Percentiles rank a stretch among this genome's conserved stretches.
phyloP scores from a whole-genome alignment of 2,113 vertebrate species.

The Lophochroa leadbeateri region DNA sequence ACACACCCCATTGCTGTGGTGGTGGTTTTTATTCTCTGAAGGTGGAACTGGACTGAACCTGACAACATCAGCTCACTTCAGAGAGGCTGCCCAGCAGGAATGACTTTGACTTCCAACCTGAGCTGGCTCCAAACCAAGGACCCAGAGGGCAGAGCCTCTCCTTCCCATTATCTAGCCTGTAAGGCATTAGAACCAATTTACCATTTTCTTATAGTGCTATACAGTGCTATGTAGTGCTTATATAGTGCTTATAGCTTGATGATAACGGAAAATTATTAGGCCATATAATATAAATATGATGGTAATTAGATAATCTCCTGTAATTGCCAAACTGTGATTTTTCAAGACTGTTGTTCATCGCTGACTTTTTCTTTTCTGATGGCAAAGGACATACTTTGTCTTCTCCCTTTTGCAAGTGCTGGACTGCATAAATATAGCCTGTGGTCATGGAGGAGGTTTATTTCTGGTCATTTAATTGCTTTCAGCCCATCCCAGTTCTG shows the following conservation, averaged over 20 bases:
- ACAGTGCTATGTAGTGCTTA: not conserved
- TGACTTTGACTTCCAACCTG: not conserved
- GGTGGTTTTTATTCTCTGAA: not conserved
- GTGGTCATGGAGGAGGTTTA: not conserved
- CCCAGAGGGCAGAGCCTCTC: not conserved
- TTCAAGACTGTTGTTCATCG: not conserved
- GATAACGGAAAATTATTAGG: slow-evolving; percentile 36
- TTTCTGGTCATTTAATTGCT: not conserved
- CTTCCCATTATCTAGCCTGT: not conserved
- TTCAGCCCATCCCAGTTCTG: not conserved
- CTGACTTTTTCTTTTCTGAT: not conserved
- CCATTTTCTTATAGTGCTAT: not conserved
- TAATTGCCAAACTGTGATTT: not conserved
- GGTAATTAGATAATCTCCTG: slow-evolving; percentile 13
- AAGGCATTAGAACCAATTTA: not conserved
- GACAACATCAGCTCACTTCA: not conserved
- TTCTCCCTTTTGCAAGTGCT: not conserved
- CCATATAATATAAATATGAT: slow-evolving; percentile 6
- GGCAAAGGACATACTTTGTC: not conserved
- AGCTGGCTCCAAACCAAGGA: slow-evolving; percentile 8
- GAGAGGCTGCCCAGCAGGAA: not conserved
- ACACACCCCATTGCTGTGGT: not conserved
- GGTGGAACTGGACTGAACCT: not conserved
- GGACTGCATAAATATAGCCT: not conserved
- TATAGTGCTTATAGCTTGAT: not conserved